Evolutionary conservation across 2,797 vertebrate genomes (phyloP), one percentile per base, ranked within the genome.

Genomic region (Nannoperca australis): DNA sequence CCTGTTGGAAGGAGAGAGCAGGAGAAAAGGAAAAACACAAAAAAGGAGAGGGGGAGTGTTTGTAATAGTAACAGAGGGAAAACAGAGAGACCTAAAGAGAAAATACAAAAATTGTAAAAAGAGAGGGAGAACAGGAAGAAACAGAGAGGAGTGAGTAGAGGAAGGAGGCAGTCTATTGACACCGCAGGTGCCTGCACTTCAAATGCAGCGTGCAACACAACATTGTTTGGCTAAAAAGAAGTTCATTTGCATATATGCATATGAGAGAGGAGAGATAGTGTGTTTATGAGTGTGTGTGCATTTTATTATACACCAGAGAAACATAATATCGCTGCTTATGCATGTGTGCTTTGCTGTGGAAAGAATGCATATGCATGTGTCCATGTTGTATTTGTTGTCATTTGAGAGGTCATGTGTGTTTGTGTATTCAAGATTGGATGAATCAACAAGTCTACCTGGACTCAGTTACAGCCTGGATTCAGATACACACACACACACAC

Each of bases 151-250:
- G n/a, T 17, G 67, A 62, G 15, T 17, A 8, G 63, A 69, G 32
- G 45, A 42, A 49, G 67, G 65, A 63, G 72, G 64, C 27, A 0
- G 59, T 36, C 81, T 76, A 87, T 87, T 90, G 76, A 87, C 51
- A 77, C 50, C 73, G 78, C 92, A 89, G 91, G 89, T 92, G 93
- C 77, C 61, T 70, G 63, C 67, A 56, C 86, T 92, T 89, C 78
- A 90, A 22, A 83, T 42, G 32, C 73, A 72, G 44, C 32, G 0
- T 22, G 84, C 72, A 83, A n/a, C 74, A 62, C 22, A 42, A 47
- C 56, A 75, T 60, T 66, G 61, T 70, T 36, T 50, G 49, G 22
- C 22, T 62, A 12, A 72, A 68, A 44, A 61, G 17, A 18, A 65
- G 15, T 55, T 6, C 2, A 47, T 71, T 18, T 44, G 51, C 73